Percentiles rank a stretch among this genome's conserved stretches.
These are phyloP conservation scores for Stenoptilia bipunctidactyla DNA, from an alignment of 2,888 invertebrate species.

Conservation along the genomic window DNA sequence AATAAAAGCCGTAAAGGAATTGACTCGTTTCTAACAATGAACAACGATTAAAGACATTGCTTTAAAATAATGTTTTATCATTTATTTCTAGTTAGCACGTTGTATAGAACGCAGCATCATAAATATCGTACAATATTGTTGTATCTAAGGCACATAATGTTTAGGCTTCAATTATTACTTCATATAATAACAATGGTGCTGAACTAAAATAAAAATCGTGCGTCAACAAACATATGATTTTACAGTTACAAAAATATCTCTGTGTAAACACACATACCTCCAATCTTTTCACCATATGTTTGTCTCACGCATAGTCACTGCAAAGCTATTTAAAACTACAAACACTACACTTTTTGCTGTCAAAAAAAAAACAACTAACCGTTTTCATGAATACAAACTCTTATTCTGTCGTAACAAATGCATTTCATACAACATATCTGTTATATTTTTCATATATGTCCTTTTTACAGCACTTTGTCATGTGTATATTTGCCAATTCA, in stretches of 20 bases:
- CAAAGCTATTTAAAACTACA: slow-evolving; percentile 57
- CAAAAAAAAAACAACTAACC: slow-evolving; percentile 30
- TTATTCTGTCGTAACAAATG: slow-evolving; percentile 43
- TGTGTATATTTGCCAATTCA: slow-evolving; percentile 50
- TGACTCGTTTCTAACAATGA: slow-evolving; percentile 34
- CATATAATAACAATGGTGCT: slow-evolving; percentile 66
- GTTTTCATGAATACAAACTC: slow-evolving; percentile 26
- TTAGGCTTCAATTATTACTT: slow-evolving; percentile 69
- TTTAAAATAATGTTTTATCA: slow-evolving; percentile 56
- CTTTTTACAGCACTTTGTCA: slow-evolving; percentile 26
- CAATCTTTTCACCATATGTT: slow-evolving; percentile 2
- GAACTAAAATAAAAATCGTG: slow-evolving; percentile 27
- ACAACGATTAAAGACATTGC: slow-evolving; percentile 46
- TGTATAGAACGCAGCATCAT: slow-evolving; percentile 71
- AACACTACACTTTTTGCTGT: slow-evolving; percentile 39
- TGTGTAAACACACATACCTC: not conserved
- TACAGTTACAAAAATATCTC: too few species aligned
- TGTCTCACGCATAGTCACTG: slow-evolving; percentile 15
- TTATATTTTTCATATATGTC: slow-evolving; percentile 26
- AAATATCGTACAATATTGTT: slow-evolving; percentile 72
- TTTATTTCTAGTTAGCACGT: slow-evolving; percentile 70
- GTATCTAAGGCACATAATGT: slow-evolving; percentile 73
- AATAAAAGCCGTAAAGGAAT: not conserved
- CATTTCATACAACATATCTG: slow-evolving; percentile 43
- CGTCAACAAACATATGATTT: not conserved